Evolutionary conservation across 2,888 invertebrate species (phyloP).

Genomic region (Sminthurinus aureus): DNA sequence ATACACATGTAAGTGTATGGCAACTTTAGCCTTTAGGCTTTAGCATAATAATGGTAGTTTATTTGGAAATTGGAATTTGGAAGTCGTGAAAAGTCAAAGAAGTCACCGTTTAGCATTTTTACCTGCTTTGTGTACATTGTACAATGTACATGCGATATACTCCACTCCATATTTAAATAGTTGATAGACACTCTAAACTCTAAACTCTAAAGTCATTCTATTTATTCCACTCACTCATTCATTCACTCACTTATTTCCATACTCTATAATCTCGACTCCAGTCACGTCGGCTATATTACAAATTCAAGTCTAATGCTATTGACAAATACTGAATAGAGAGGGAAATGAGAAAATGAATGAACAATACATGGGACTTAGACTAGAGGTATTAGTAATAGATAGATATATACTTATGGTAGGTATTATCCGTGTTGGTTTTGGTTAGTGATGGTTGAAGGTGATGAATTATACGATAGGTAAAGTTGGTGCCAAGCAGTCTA

Average conservation of each 20-base stretch:
- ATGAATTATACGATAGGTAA: constrained; percentile 33
- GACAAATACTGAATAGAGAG: too few relatives aligned
- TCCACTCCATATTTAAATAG: not conserved
- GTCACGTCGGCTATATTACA: too few relatives aligned
- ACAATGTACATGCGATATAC: not conserved
- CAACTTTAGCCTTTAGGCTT: too few relatives aligned
- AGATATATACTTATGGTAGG: not conserved
- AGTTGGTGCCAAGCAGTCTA: constrained; percentile 51
- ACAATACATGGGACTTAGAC: too few relatives aligned
- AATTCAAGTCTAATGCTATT: too few relatives aligned
- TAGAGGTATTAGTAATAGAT: not conserved
- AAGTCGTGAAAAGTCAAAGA: too few relatives aligned
- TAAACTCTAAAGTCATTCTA: not conserved
- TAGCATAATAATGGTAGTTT: too few relatives aligned
- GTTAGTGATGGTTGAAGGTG: not conserved
- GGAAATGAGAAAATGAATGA: too few relatives aligned
- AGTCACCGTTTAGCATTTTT: not conserved
- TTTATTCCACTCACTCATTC: not conserved
- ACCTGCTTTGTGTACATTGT: not conserved
- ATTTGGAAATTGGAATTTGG: too few relatives aligned
- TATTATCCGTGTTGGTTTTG: constrained; percentile 12
- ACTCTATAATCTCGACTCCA: too few relatives aligned
- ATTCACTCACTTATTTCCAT: not conserved
- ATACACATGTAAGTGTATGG: too few relatives aligned
- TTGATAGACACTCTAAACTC: not conserved